Evolutionary conservation across 2,888 invertebrate species (phyloP), one percentile per base, ranked within the genome.

Genomic region (Cheiracanthium punctorium): DNA sequence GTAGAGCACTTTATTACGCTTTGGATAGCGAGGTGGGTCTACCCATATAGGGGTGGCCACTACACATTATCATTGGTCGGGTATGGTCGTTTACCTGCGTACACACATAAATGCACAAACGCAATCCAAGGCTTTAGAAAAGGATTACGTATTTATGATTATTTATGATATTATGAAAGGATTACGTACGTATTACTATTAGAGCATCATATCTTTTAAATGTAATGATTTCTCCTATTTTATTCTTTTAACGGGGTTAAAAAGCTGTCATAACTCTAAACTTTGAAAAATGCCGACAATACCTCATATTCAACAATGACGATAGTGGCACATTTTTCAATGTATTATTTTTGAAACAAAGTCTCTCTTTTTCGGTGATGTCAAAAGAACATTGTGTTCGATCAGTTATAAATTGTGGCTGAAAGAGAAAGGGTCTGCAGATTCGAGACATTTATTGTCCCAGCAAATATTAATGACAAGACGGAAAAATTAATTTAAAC

Each of bases 331-430:
- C 24, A 58, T 58, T 58, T 48, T 48, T n/a, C 24, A 24, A 17
- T 24, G 58, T 7, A 58, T 58, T 58, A 58, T 58, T 58, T 58
- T 58, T 58, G 58, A 58, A 58, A 58, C 58, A 58, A 58, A 24
- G 58, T 58, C 17, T 17, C 24, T 58, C 58, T 58, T 58, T 48
- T 58, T 24, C 20, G 12, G 24, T 58, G 58, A 58, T 58, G 58
- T 58, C 58, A 58, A 24, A 58, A 58, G 58, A 58, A 58, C 58
- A 58, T 58, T 58, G 58, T 58, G 58, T 58, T 4, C 17, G 58
- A 58, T 58, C 58, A 58, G 58, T 58, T 58, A 58, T 58, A 58
- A 58, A 58, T 58, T 58, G 58, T 24, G 1, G 58, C 58, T 24
- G 24, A 58, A 58, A 58, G 17, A 24, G 58, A 58, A 58, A 58